A percentile compares a stretch with the other conserved stretches of the same genome.
Conservation (phyloP, 2,797 vertebrate genomes). For the Scarus forsteni region DNA sequence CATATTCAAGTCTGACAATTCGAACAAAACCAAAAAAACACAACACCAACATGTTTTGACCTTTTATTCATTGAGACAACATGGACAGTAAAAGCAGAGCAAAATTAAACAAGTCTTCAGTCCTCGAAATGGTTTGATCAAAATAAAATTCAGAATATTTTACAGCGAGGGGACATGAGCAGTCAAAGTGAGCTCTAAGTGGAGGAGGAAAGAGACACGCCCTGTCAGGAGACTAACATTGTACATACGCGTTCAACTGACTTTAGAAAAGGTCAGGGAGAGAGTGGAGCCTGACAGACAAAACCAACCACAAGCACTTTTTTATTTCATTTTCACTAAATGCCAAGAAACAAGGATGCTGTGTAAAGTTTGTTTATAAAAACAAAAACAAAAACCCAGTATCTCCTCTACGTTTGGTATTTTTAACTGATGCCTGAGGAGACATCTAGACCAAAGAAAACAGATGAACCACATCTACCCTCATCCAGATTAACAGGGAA, state of each 20-base stretch:
- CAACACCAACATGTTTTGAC: conserved; percentile 53
- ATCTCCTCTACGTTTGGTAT: conserved; percentile 68
- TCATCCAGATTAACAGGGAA: conserved; percentile 53
- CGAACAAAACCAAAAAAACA: neutral
- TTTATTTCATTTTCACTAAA: conserved; percentile 76
- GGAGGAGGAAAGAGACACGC: conserved; percentile 64
- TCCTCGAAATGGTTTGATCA: conserved; percentile 74
- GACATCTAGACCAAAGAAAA: conserved; percentile 59
- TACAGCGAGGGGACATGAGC: conserved; percentile 78
- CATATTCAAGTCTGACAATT: no score
- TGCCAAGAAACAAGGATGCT: conserved; percentile 77
- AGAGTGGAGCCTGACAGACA: conserved; percentile 77
- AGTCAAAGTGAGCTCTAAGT: conserved; percentile 65
- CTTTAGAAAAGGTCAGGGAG: conserved; percentile 59
- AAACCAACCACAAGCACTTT: conserved; percentile 82
- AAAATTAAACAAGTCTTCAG: conserved; percentile 78
- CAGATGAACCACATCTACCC: conserved; percentile 79
- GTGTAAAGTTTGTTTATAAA: conserved; percentile 61
- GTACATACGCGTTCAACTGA: conserved; percentile 71
- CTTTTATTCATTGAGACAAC: conserved; percentile 86
- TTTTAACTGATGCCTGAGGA: conserved; percentile 56
- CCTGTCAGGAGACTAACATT: conserved; percentile 68
- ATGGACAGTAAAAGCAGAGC: conserved; percentile 82
- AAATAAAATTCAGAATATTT: conserved; percentile 75
- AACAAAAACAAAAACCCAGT: conserved; percentile 59